These are phyloP conservation scores for Tenualosa ilisha DNA, from an alignment of 2,797 vertebrate species.

Conservation along the genomic window DNA sequence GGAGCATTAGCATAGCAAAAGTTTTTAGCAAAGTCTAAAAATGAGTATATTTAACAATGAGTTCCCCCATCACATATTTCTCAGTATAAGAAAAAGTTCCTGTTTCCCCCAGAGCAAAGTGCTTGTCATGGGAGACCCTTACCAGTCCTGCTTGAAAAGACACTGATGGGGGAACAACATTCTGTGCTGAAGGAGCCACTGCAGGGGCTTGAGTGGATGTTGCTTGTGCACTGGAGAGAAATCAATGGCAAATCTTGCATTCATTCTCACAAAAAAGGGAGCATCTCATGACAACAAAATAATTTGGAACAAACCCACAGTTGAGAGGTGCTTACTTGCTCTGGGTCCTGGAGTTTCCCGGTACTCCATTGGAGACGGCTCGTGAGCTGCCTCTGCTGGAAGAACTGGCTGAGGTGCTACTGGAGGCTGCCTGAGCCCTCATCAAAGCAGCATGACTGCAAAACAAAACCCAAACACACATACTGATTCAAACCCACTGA, in stretches of 20 bases:
- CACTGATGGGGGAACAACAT: constrained; percentile 69
- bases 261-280: background rate
- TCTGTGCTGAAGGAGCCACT: constrained; percentile 58
- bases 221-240: constrained; percentile 51
- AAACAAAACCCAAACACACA: constrained; percentile 12
- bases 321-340: constrained; percentile 65
- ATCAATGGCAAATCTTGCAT: background rate
- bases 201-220: constrained; percentile 65
- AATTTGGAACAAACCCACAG: background rate
- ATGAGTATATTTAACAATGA: background rate
- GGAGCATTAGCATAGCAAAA: background rate
- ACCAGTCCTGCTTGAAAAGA: constrained; percentile 78
- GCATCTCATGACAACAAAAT: background rate
- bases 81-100: too few relatives aligned
- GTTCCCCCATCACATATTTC: too few relatives aligned
- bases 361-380: constrained; percentile 63
- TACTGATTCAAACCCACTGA: background rate
- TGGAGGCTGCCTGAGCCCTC: constrained; percentile 67
- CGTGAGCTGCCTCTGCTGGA: constrained; percentile 60
- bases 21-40: background rate
- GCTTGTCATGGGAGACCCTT: constrained; percentile 19
- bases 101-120: too few relatives aligned
- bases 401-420: constrained; percentile 55
- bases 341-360: constrained; percentile 61
- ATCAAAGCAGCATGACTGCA: constrained; percentile 76